Evolutionary conservation across 2,113 vertebrate species (phyloP).

Genomic region (Condylura cristata): DNA sequence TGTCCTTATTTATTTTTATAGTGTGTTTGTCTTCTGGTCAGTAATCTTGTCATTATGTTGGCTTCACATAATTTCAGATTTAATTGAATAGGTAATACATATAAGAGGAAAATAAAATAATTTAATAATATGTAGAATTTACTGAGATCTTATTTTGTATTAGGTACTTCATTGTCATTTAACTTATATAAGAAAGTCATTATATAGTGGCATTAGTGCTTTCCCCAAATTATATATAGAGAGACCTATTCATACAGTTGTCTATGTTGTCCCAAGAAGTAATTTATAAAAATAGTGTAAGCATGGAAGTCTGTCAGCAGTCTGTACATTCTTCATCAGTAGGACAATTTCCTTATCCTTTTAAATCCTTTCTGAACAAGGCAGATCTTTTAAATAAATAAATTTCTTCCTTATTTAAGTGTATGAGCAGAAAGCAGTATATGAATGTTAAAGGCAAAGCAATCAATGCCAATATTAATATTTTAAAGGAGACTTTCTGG

Average conservation of each 20-base stretch:
- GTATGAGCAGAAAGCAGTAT: background rate
- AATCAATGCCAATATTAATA: background rate
- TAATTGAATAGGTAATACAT: background rate
- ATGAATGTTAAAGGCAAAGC: background rate
- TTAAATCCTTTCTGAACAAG: background rate
- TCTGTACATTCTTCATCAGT: background rate
- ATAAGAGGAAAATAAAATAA: background rate
- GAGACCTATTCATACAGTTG: background rate
- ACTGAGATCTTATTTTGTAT: background rate
- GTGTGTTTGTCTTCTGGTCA: background rate
- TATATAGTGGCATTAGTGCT: background rate
- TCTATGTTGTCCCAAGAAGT: background rate
- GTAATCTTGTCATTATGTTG: background rate
- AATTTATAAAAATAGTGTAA: background rate
- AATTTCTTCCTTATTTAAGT: background rate
- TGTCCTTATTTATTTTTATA: background rate
- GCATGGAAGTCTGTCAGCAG: background rate
- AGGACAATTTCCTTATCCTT: background rate
- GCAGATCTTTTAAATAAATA: background rate
- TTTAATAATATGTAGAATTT: constrained; percentile 15
- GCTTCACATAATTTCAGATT: background rate
- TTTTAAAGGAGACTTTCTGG: background rate
- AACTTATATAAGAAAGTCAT: background rate
- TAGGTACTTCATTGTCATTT: background rate
- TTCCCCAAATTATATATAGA: background rate